phyloP scores from a whole-genome alignment of 1,140 invertebrate genomes.

The Drosophila navojoa region DNA sequence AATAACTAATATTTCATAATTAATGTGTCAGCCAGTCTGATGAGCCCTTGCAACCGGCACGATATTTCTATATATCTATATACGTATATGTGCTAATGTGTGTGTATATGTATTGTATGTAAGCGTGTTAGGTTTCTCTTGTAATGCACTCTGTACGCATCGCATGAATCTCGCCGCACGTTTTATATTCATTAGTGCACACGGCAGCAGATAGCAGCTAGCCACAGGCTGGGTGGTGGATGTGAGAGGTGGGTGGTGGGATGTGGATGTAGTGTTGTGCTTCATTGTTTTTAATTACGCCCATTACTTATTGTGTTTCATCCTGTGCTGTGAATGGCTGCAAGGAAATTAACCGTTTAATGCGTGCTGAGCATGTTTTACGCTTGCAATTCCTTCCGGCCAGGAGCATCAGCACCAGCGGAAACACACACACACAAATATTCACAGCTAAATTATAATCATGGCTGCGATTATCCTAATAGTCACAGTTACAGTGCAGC shows the following conservation, averaged over 20 bases:
- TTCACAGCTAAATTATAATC: conserved; percentile 26
- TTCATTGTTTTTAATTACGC: conserved; percentile 54
- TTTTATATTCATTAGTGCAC: conserved; percentile 49
- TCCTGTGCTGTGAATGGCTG: neutral
- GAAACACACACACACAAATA: conserved; percentile 27
- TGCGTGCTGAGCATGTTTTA: conserved; percentile 10
- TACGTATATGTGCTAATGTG: neutral
- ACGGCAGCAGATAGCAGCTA: neutral
- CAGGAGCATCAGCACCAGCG: neutral
- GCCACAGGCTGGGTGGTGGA: neutral
- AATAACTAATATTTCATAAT: conserved; percentile 76
- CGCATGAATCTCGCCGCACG: conserved; percentile 32
- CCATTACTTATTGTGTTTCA: conserved; percentile 18
- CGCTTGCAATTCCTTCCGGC: conserved; percentile 19
- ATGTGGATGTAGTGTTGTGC: conserved; percentile 22
- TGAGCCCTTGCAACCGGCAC: neutral
- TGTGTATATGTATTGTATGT: neutral
- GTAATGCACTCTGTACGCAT: conserved; percentile 11
- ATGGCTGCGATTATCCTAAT: conserved; percentile 21
- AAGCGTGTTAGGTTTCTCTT: neutral
- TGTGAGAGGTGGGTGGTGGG: neutral
- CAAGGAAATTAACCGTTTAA: conserved; percentile 7
- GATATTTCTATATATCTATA: neutral
- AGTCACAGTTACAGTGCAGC: neutral
- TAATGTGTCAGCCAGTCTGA: conserved; percentile 36